phyloP scores from a whole-genome alignment of 2,797 vertebrate genomes.

The Anguilla marmorata region DNA sequence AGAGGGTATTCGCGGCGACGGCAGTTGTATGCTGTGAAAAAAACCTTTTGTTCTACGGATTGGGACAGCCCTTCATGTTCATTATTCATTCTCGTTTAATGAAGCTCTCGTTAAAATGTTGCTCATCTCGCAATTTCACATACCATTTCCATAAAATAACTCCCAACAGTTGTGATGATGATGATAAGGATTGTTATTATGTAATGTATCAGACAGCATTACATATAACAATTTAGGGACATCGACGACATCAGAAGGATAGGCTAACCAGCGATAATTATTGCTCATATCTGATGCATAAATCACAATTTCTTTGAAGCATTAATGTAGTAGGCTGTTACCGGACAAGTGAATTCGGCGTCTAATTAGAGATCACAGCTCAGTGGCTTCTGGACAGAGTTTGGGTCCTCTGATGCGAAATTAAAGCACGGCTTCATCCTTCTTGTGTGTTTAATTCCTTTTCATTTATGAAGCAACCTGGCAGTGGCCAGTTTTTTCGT shows the following conservation, averaged over 20 bases:
- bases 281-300: not conserved
- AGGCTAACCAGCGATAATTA: not conserved
- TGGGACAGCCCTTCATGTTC: not conserved
- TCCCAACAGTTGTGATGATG: not conserved
- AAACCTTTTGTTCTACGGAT: constrained; percentile 1
- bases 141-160: not conserved
- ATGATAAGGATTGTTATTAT: not conserved
- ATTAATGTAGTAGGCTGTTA: not conserved
- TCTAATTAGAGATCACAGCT: not conserved
- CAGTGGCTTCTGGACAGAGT: not conserved
- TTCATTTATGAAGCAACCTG: not conserved
- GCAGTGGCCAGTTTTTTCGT: not conserved
- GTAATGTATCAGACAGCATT: not conserved
- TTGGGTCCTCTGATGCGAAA: not conserved
- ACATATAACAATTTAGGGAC: not conserved
- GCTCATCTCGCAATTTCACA: not conserved
- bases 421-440: not conserved
- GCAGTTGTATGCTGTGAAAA: not conserved
- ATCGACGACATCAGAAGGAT: not conserved
- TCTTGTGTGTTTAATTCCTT: not conserved
- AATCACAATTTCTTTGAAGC: not conserved
- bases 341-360: not conserved
- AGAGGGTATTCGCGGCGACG: not conserved
- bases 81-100: not conserved
- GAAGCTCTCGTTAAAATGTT: not conserved